Evolutionary conservation across 2,888 invertebrate genomes (phyloP).

Genomic region (Palloptera scutellata): DNA sequence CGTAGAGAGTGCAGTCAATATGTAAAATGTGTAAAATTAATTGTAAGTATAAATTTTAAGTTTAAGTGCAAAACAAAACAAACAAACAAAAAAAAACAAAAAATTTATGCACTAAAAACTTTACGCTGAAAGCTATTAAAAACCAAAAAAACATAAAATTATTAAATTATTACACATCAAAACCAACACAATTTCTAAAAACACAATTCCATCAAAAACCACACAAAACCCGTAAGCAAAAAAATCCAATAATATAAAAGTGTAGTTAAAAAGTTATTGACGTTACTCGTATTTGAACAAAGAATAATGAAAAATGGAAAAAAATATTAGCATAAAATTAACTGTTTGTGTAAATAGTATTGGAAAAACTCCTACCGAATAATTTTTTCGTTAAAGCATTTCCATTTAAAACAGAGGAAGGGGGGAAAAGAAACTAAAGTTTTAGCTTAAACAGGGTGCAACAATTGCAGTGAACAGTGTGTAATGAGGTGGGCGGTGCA

Average conservation of each 20-base stretch:
- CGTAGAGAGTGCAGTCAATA: too few relatives aligned
- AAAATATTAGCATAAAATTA: slow-evolving; percentile 13
- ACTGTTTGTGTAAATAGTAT: slow-evolving; percentile 49
- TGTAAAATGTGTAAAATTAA: background rate
- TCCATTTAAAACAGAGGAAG: background rate
- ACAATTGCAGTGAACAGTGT: too few relatives aligned
- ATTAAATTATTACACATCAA: slow-evolving; percentile 31
- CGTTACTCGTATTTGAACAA: slow-evolving; percentile 4
- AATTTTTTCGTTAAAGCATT: background rate
- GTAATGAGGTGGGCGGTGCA: too few relatives aligned
- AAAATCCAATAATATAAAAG: slow-evolving; percentile 33
- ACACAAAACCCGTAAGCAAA: too few relatives aligned
- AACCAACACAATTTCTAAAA: too few relatives aligned
- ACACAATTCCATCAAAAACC: too few relatives aligned
- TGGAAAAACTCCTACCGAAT: slow-evolving; percentile 53
- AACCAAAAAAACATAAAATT: slow-evolving; percentile 24
- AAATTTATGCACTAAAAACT: slow-evolving; percentile 24
- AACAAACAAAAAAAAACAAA: slow-evolving; percentile 32
- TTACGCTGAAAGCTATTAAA: slow-evolving; percentile 7
- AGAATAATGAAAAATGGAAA: slow-evolving; percentile 31
- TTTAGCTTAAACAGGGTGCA: too few relatives aligned
- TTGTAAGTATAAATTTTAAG: slow-evolving; percentile 33
- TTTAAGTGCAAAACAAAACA: slow-evolving; percentile 38
- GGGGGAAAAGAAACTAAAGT: too few relatives aligned
- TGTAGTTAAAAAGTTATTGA: slow-evolving; percentile 23